These are phyloP conservation scores for Anableps anableps DNA, from an alignment of 2,797 vertebrate species.

Conservation along the genomic window DNA sequence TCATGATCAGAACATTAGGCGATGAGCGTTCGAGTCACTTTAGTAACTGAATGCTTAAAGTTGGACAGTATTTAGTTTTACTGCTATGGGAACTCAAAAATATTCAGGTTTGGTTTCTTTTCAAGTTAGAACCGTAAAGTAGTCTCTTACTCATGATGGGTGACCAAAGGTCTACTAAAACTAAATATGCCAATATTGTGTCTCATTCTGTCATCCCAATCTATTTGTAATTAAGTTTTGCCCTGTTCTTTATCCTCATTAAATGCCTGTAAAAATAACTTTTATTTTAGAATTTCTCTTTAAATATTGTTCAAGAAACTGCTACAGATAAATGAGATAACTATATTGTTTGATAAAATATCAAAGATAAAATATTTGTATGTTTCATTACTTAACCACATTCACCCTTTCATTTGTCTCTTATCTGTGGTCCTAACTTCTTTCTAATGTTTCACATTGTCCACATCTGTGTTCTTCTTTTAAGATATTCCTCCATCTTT, in stretches of 20 bases:
- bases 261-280: conserved; percentile 17
- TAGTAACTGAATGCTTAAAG: conserved; percentile 10
- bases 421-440: conserved; percentile 18
- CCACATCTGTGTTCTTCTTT: conserved; percentile 45
- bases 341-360: too few relatives aligned
- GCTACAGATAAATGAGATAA: background rate
- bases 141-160: conserved; percentile 19
- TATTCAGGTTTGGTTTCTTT: conserved; percentile 13
- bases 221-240: conserved; percentile 42
- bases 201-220: conserved; percentile 40
- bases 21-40: conserved; percentile 2
- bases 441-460: conserved; percentile 29
- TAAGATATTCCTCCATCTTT: conserved; percentile 51
- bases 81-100: background rate
- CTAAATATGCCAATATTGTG: conserved; percentile 29
- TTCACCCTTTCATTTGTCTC: conserved; percentile 29
- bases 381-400: background rate
- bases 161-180: conserved; percentile 35
- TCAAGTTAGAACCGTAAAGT: conserved; percentile 15
- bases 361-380: background rate
- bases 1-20: conserved; percentile 4
- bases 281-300: background rate
- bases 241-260: conserved; percentile 16
- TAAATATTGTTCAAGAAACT: conserved; percentile 5
- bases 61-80: conserved; percentile 9